Base-by-base conservation (phyloP, 1,140 invertebrate genomes). In the Tetramorium simillimum region DNA sequence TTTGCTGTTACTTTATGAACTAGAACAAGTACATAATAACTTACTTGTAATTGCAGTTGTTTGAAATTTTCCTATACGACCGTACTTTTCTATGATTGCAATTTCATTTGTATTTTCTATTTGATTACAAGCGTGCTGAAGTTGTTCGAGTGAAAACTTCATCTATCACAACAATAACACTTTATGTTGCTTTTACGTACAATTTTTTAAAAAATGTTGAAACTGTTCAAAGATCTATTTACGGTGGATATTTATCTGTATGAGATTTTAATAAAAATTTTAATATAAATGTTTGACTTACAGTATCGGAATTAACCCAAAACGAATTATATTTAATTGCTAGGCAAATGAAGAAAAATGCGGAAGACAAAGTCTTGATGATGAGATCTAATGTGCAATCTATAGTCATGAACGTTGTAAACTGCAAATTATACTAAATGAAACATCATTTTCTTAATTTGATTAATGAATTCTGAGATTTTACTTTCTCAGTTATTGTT, bases 291-390 rank as follows among this genome's bases (percentile, higher is more conserved):
- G 0, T 24, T 46, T 9, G 6, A 69, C 80, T 73, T 73, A 84
- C 80, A 46, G 7, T 49, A 24, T 84, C 18, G 7, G 9, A 10
- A 6, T 60, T 75, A 12, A 84, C 18, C 10, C n/a, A 49, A 10
- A 73, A 84, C 2, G 53, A 84, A 60, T 33, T 62, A 6, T 84
- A 73, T 16, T 37, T 73, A 43, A 84, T 72, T 1, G 16, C 6
- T 0, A 14, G 14, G 0, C 14, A 12, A 16, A 43, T 24, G 1
- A 6, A 46, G 4, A 84, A 60, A 7, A 60, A 73, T 14, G 69
- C 4, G 2, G 16, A 18, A n/a, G 67, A 60, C 1, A 84, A 3
- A 84, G 75, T 2, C 16, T 60, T 84, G 10, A 62, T 21, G 1
- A 84, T 21, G 12, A 49, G 4, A 33, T 73, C 24, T 7, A 18